Conservation (phyloP, 2,797 vertebrate species). For the Psittacula derbiana region DNA sequence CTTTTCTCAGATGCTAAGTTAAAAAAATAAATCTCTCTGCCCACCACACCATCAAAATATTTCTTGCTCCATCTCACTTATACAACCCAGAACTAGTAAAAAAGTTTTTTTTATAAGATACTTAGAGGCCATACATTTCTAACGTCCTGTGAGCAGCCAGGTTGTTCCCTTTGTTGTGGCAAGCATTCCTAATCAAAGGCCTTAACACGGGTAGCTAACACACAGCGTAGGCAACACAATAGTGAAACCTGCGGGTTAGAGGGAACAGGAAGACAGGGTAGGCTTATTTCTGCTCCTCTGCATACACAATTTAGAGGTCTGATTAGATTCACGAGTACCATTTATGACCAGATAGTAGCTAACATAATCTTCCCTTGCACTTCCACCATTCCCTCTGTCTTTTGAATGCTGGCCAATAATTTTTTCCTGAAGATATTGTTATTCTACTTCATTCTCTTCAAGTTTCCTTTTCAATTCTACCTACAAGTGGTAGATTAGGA, state of each 20-base stretch:
- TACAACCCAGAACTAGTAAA: neutral
- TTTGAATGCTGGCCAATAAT: neutral
- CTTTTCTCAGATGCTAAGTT: neutral
- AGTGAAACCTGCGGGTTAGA: neutral
- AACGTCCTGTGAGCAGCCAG: neutral
- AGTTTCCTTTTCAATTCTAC: neutral
- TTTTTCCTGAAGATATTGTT: neutral
- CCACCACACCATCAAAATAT: neutral
- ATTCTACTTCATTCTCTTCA: neutral
- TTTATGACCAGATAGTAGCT: neutral
- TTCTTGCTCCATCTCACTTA: neutral
- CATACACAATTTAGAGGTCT: neutral
- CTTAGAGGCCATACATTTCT: neutral
- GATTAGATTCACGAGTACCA: neutral
- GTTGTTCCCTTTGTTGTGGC: neutral
- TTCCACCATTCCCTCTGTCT: neutral
- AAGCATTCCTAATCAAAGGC: neutral
- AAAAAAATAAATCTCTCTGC: neutral
- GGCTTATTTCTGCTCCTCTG: neutral
- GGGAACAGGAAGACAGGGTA: neutral
- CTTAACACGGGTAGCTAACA: neutral
- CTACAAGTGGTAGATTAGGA: neutral
- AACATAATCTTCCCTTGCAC: neutral
- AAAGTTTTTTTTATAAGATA: neutral
- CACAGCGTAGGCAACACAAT: neutral